Base-by-base conservation (phyloP, 2,888 invertebrate species). In the Saturnia japonica region DNA sequence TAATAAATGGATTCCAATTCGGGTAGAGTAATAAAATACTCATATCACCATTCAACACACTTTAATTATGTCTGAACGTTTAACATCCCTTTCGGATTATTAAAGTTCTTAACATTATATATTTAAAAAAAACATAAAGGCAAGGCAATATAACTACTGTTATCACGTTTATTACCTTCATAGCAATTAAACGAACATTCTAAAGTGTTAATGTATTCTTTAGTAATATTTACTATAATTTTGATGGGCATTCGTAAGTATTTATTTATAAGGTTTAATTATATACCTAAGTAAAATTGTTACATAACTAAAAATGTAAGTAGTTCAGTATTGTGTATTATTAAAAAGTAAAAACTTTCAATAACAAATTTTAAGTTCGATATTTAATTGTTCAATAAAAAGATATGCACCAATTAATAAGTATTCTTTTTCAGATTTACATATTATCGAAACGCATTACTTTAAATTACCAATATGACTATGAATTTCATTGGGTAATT, bases 101-200 rank as follows among this genome's bases (percentile, higher is more conserved):
- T 85, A 85, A 82, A 84, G 77, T 81, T 81, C 76, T 78, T 85
- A 81, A 85, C 79, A 80, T 79, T 82, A 79, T 83, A 83, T 86
- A 86, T n/a, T n/a, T 87, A 86, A 85, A 86, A 25, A 57, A 28
- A 28, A 28, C 57, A 57, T 57, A 25, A 57, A 57, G 12, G 57
- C 57, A 57, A 25, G 57, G 57, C 25, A 57, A 57, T 57, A 57
- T 57, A 57, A 57, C 57, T 14, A 14, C 57, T 25, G 57, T 25
- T 57, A 57, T 57, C 57, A 28, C 57, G 25, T 57, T 57, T 57
- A 57, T 57, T 57, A 25, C 57, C 25, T 57, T 25, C 57, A 25
- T 57, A 25, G 12, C 25, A 57, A 57, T 57, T 25, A 57, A 57
- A 14, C 25, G 57, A 57, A 25, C 22, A 57, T 57, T 57, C 25